phyloP scores from a whole-genome alignment of 2,113 vertebrate genomes.

The Lonchura striata region DNA sequence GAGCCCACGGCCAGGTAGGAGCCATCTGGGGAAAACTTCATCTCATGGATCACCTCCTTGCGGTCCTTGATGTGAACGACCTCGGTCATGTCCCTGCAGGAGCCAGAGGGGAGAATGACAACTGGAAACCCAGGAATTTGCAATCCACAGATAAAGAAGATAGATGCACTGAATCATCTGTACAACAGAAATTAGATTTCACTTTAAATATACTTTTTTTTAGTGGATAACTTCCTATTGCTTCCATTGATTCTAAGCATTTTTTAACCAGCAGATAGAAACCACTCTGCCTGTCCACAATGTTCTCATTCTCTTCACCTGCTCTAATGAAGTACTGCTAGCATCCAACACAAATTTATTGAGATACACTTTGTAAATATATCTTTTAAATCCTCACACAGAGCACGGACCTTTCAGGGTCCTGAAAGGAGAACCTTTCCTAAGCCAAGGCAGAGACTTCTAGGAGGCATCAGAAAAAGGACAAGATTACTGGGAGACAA shows the following conservation, averaged over 20 bases:
- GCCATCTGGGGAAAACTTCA: slow-evolving; percentile 96
- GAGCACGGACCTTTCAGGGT: neutral
- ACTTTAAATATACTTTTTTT: neutral
- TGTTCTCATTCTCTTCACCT: neutral
- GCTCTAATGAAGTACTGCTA: neutral
- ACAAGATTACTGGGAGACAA: neutral
- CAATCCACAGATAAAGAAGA: neutral
- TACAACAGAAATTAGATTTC: neutral
- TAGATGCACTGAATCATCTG: neutral
- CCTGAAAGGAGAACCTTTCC: neutral
- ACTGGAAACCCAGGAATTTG: neutral
- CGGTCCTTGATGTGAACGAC: slow-evolving; percentile 97
- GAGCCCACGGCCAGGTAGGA: slow-evolving; percentile 94
- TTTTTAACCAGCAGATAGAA: neutral
- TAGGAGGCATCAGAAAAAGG: neutral
- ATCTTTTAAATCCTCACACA: neutral
- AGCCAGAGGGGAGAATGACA: neutral
- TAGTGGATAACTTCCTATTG: neutral
- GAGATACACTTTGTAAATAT: neutral
- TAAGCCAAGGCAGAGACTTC: neutral
- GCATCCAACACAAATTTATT: neutral
- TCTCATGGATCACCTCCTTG: slow-evolving; percentile 96
- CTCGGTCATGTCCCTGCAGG: slow-evolving; percentile 95
- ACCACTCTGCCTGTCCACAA: neutral
- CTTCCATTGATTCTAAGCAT: neutral